Conservation (phyloP, 2,888 invertebrate species). For the Pterostichus madidus region DNA sequence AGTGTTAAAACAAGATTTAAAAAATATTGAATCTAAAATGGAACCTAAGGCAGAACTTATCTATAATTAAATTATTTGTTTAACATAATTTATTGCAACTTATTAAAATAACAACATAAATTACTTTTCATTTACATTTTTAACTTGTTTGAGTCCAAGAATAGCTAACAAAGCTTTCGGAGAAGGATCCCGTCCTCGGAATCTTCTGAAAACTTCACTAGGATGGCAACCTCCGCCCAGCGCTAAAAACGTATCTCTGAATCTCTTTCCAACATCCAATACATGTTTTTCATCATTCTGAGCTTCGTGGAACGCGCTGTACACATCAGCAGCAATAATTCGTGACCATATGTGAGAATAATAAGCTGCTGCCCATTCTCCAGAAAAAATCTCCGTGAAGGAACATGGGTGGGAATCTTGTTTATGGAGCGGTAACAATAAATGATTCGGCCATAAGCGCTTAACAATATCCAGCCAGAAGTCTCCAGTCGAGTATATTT, state of each 20-base stretch:
- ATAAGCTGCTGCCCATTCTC: constrained; percentile 92
- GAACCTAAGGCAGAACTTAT: constrained; percentile 33
- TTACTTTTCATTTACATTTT: constrained; percentile 63
- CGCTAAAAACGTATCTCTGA: constrained; percentile 90
- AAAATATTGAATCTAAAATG: constrained; percentile 56
- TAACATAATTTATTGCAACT: constrained; percentile 57
- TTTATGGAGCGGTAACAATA: constrained; percentile 86
- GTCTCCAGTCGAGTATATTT: constrained; percentile 86
- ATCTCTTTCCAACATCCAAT: constrained; percentile 83
- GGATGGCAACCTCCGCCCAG: constrained; percentile 90
- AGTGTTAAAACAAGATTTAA: constrained; percentile 81
- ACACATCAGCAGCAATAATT: constrained; percentile 94
- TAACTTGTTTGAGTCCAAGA: constrained; percentile 78
- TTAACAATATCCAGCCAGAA: constrained; percentile 92
- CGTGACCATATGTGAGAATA: constrained; percentile 92
- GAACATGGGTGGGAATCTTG: constrained; percentile 92
- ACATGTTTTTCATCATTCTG: constrained; percentile 79
- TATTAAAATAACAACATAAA: constrained; percentile 52
- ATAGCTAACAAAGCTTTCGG: constrained; percentile 88
- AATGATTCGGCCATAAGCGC: constrained; percentile 89
- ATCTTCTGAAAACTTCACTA: constrained; percentile 92
- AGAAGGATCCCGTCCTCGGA: constrained; percentile 95
- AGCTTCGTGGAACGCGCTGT: constrained; percentile 89
- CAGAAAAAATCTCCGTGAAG: constrained; percentile 89
- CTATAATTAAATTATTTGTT: constrained; percentile 14